A percentile compares a stretch with the other conserved stretches of the same genome.
Conservation (phyloP, 2,113 vertebrate species). For the Pithys albifrons region DNA sequence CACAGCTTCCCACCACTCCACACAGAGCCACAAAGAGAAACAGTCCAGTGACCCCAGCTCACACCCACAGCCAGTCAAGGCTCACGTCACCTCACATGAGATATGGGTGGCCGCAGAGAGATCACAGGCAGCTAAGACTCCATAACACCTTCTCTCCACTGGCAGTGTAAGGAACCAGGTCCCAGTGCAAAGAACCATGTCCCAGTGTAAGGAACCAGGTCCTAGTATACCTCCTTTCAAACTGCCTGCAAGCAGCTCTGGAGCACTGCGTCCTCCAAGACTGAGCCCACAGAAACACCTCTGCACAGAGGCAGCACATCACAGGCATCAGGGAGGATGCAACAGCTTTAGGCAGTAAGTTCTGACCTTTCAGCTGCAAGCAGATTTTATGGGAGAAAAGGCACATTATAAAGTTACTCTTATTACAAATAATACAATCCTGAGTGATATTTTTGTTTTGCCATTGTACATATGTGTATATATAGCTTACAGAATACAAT, state of each 20-base stretch:
- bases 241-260: not conserved
- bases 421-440: not conserved
- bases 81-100: fast-evolving
- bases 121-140: too few relatives aligned
- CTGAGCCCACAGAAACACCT: not conserved
- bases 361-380: not conserved
- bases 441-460: conserved; percentile 15
- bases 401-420: not conserved
- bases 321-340: fast-evolving
- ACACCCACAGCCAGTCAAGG: fast-evolving
- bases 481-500: conserved; percentile 47
- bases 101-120: fast-evolving
- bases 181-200: not conserved
- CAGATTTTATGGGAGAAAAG: not conserved
- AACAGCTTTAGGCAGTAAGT: not conserved
- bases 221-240: not conserved
- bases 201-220: not conserved
- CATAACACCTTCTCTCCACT: not conserved
- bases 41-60: fast-evolving
- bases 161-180: not conserved
- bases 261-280: too few relatives aligned
- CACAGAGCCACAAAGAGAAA: fast-evolving
- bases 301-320: not conserved
- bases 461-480: conserved; percentile 1
- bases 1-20: not conserved